These are phyloP conservation scores for Galaxias olidus DNA, from an alignment of 2,797 vertebrate species.

Conservation along the genomic window DNA sequence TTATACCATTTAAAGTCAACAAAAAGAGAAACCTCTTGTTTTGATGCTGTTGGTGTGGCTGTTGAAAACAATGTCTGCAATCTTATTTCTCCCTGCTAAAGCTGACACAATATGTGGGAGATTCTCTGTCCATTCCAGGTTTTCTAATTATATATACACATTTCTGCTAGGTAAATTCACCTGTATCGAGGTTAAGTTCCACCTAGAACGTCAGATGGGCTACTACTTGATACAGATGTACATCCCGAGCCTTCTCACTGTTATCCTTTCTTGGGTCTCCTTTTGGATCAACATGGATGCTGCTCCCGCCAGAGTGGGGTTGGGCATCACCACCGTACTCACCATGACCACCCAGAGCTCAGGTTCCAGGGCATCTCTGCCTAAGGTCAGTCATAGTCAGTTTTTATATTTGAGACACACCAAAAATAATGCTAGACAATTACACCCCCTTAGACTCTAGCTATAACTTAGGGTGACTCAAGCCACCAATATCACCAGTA, in stretches of 20 bases:
- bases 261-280: constrained; percentile 95
- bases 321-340: constrained; percentile 95
- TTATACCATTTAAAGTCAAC: no score
- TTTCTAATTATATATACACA: constrained; percentile 23
- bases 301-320: constrained; percentile 88
- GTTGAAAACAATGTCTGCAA: no score
- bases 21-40: no score
- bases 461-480: no score
- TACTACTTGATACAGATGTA: constrained; percentile 99
- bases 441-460: no score
- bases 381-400: constrained; percentile 79
- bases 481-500: no score
- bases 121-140: no score
- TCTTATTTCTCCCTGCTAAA: no score
- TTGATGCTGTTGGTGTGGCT: no score
- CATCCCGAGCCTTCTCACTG: constrained; percentile 91
- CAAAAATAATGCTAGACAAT: no score
- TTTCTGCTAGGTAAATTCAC: constrained; percentile 87
- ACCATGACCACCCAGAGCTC: constrained; percentile 98
- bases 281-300: constrained; percentile 99
- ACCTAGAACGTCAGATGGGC: constrained; percentile 95
- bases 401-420: no score
- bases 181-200: constrained; percentile 95
- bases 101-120: no score
- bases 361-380: constrained; percentile 90